phyloP scores from a whole-genome alignment of 2,888 invertebrate genomes.

The Caenorhabditis doughertyi region DNA sequence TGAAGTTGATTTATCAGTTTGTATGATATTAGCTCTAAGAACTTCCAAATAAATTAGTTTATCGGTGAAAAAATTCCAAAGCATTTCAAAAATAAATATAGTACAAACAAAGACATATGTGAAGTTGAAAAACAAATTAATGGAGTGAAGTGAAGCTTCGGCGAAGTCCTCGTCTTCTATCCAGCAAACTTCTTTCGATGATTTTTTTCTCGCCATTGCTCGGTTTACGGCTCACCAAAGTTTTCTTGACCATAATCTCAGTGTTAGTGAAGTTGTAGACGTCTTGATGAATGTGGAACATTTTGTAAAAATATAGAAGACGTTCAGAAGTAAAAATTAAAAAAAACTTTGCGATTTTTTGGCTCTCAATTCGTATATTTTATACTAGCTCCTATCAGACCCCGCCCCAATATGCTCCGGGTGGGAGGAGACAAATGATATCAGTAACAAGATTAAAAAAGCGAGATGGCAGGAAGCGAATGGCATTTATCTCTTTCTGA shows the following conservation, averaged over 20 bases:
- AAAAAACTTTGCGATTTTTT: no score
- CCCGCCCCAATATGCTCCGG: conserved; percentile 22
- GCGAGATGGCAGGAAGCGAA: background rate
- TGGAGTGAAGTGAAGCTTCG: conserved; percentile 55
- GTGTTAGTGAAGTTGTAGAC: conserved; percentile 46
- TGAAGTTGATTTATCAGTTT: background rate
- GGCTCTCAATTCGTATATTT: background rate
- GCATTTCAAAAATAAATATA: background rate
- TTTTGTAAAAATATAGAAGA: no score
- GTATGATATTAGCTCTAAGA: background rate
- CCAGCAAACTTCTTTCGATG: conserved; percentile 42
- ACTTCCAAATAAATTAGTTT: conserved; percentile 32
- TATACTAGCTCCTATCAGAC: conserved; percentile 4
- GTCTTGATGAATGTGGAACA: conserved; percentile 64
- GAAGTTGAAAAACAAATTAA: conserved; percentile 3
- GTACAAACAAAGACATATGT: background rate
- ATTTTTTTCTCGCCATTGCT: conserved; percentile 56
- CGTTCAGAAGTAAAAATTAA: background rate
- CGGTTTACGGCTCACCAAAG: conserved; percentile 39
- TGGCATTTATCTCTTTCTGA: background rate
- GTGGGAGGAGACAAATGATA: conserved; percentile 44
- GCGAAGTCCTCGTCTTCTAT: conserved; percentile 51
- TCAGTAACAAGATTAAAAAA: conserved; percentile 18
- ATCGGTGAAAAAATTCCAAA: background rate
- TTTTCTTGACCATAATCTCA: conserved; percentile 53